Evolutionary conservation across 2,888 invertebrate genomes (phyloP).

Genomic region (Drosophila infuscata): DNA sequence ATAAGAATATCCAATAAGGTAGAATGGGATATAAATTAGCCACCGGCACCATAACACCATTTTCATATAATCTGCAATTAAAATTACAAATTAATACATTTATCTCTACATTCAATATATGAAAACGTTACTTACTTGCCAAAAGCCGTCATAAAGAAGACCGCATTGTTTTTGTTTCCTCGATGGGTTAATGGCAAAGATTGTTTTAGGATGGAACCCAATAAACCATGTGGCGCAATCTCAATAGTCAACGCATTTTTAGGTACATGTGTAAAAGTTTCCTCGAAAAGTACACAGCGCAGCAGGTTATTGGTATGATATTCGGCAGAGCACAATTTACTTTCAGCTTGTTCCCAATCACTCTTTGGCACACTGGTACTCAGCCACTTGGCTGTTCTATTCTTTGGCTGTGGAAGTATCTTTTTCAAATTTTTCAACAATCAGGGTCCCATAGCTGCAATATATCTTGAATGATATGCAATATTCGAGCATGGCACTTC

Average conservation of each 20-base stretch:
- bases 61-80: slow-evolving; percentile 89
- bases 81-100: not conserved
- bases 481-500: slow-evolving; percentile 94
- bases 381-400: slow-evolving; percentile 92
- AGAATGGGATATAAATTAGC: slow-evolving; percentile 92
- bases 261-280: slow-evolving; percentile 88
- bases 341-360: slow-evolving; percentile 89
- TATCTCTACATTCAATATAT: not conserved
- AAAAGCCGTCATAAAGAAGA: slow-evolving; percentile 84
- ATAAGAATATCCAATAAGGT: slow-evolving; percentile 95
- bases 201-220: slow-evolving; percentile 89
- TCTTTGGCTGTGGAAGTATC: slow-evolving; percentile 88
- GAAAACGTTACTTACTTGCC: slow-evolving; percentile 85
- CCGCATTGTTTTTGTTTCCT: slow-evolving; percentile 85
- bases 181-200: slow-evolving; percentile 87
- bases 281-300: slow-evolving; percentile 87
- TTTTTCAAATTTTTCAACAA: slow-evolving; percentile 88
- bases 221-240: slow-evolving; percentile 89
- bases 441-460: slow-evolving; percentile 89
- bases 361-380: slow-evolving; percentile 92
- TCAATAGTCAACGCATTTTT: slow-evolving; percentile 88
- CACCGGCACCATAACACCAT: slow-evolving; percentile 91
- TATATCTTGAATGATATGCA: slow-evolving; percentile 95
- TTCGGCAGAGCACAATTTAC: slow-evolving; percentile 90
- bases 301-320: slow-evolving; percentile 95